Base-by-base conservation (phyloP, 2,797 vertebrate species). In the Oreochromis mossambicus region DNA sequence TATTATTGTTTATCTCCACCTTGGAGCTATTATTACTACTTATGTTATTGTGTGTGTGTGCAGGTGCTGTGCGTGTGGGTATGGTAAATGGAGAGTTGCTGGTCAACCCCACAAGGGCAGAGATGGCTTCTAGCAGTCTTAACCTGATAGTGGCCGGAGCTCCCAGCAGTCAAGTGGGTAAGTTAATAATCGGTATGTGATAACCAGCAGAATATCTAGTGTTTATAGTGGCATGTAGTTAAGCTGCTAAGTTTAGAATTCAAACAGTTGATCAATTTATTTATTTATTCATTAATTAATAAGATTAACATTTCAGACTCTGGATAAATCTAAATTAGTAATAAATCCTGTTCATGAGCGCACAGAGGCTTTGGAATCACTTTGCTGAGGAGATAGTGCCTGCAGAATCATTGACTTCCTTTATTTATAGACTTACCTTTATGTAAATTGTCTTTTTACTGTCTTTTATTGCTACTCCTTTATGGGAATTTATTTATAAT, bases 1-100 rank as follows among this genome's bases (percentile, higher is more conserved):
- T 91, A 12, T 32, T n/a, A 15, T 55, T 76, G 3, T 68, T 91
- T 48, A 8, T 36, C 26, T 66, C 3, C 32, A 46, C 3, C 38
- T 15, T n/a, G 12, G 13, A 4, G 46, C 48, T 26, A 26, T 26
- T 26, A 26, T 26, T 26, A 26, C 24, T 83, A 3, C 11, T 61
- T 76, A 13, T 81, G 12, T 77, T 21, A 84, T 21, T 87, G 73
- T 88, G 34, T 19, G 14, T 85, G 36, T 83, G 73, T 95, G 56
- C 90, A 99, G 99, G 98, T 92, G 98, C 99, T 9, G 98, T 99
- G 52, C 96, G 99, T 81, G 95, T 99, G 46, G 99, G 98, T 66
- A 77, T 99, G 70, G 89, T 98, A 13, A 94, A 97, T 77, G 97
- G 97, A 82, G 96, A 98, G 91, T 84, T 96, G 88, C 29, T 99